Base-by-base conservation (phyloP, 2,113 vertebrate genomes). In the Petaurus breviceps region DNA sequence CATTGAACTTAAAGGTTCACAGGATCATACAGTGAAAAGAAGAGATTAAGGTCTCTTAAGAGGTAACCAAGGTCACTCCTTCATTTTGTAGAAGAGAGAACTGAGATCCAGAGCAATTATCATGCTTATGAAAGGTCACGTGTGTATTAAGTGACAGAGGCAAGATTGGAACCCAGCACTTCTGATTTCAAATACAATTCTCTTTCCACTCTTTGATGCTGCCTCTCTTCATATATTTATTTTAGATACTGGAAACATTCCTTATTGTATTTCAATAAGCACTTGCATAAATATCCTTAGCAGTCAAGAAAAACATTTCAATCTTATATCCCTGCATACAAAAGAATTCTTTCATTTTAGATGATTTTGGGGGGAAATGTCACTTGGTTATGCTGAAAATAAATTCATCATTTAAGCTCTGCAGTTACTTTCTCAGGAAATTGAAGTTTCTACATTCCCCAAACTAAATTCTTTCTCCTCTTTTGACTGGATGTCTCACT, bases 391-490 rank as follows among this genome's bases (percentile, higher is more conserved):
- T 51, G 55, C 47, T 37, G 1, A 22, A 54, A 54, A 43, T 24
- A 16, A 11, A 89, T 89, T 89, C 43, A 92, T 89, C 68, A 51
- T 95, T 37, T 16, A 96, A 37, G 8, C 31, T 51, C 46, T 94
- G 93, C 51, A 89, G 91, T 61, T 94, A 46, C 25, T 54, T 94
- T 92, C 28, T 90, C 77, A 47, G 47, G 47, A 91, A 91, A 89
- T 55, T 51, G 28, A 91, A 46, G 47, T 31, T 25, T 47, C 49
- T n/a, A 19, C 23, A 0, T 52, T 31, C 6, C 24, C 49, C 9
- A 90, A 90, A 90, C 9, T 28, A 90, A 37, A 90, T 14, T 90
- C 51, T n/a, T 52, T 16, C 24, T 28, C 22, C 4, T 47, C 9
- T 55, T 46, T 77, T 54, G 51, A 47, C 24, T 22, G 19, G 47